phyloP scores from a whole-genome alignment of 2,113 vertebrate species.

The Halichoeres trimaculatus region DNA sequence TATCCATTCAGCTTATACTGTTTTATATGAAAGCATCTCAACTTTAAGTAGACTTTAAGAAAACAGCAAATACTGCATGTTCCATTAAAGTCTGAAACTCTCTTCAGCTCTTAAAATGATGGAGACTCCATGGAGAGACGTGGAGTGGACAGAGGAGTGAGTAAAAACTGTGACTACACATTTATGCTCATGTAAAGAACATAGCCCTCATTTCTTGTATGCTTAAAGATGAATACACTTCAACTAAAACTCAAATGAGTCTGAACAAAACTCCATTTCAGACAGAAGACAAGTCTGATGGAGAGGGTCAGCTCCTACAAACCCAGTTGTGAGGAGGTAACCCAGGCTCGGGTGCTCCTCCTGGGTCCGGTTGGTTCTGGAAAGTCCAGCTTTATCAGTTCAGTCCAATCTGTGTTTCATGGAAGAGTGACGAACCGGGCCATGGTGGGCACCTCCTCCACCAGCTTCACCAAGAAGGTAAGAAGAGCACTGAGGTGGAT shows the following conservation, averaged over 20 bases:
- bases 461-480: constrained; percentile 83
- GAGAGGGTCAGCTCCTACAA: constrained; percentile 66
- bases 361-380: constrained; percentile 79
- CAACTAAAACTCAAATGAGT: background rate
- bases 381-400: constrained; percentile 85
- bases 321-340: constrained; percentile 37
- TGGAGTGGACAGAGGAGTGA: constrained; percentile 78
- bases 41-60: background rate
- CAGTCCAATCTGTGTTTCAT: constrained; percentile 80
- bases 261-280: constrained; percentile 27
- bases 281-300: constrained; percentile 68
- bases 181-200: background rate
- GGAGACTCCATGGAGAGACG: constrained; percentile 57
- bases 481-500: background rate
- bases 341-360: constrained; percentile 75
- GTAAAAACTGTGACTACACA: constrained; percentile 11
- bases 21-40: too few relatives aligned
- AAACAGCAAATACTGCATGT: background rate
- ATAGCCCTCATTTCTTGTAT: background rate
- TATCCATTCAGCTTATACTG: too few relatives aligned
- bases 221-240: background rate
- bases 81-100: background rate
- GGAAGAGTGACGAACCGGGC: constrained; percentile 79
- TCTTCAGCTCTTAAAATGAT: background rate
- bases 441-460: constrained; percentile 76